Percentiles rank a stretch among this genome's conserved stretches.
phyloP scores from a whole-genome alignment of 2,888 invertebrate species.

The Philaethria dido region DNA sequence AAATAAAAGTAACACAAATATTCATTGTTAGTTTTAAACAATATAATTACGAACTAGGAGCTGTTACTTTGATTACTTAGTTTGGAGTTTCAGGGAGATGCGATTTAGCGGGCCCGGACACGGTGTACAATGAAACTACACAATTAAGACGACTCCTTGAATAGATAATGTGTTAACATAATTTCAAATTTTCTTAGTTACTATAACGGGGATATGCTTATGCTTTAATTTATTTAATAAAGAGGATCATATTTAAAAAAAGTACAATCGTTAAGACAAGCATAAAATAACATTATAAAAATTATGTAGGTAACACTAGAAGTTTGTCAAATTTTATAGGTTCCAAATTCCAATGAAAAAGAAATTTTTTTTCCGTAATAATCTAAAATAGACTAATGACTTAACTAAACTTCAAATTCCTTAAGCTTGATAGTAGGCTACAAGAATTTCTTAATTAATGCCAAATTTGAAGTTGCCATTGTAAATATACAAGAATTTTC shows the following conservation, averaged over 20 bases:
- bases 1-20: not conserved
- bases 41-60: constrained; percentile 3
- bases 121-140: not conserved
- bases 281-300: no score
- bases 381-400: not conserved
- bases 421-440: not conserved
- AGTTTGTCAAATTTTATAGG: no score
- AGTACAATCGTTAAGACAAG: no score
- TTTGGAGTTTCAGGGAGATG: constrained; percentile 7
- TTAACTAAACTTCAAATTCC: not conserved
- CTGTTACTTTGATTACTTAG: constrained; percentile 15
- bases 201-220: not conserved
- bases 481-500: not conserved
- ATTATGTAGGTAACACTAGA: no score
- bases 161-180: constrained; percentile 3
- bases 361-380: no score
- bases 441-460: not conserved
- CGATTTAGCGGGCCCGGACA: not conserved
- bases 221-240: no score
- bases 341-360: no score
- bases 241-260: no score
- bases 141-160: not conserved
- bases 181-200: not conserved
- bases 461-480: not conserved
- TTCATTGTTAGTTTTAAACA: constrained; percentile 1